These are phyloP conservation scores for Pheosia gnoma DNA, from an alignment of 2,888 invertebrate species.

Conservation along the genomic window DNA sequence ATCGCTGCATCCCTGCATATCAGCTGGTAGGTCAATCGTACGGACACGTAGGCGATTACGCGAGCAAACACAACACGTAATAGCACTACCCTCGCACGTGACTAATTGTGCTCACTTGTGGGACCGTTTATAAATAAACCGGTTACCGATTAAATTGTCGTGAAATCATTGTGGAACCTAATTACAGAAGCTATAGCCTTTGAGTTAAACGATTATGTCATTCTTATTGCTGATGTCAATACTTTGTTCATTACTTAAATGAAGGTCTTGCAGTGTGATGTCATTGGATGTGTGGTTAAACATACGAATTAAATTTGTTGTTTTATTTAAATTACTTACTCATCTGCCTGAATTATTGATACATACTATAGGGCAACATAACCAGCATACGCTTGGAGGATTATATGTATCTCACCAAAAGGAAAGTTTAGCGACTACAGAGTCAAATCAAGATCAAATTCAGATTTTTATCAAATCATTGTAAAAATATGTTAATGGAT, in stretches of 20 bases:
- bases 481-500: too few species aligned
- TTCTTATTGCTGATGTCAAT: background rate
- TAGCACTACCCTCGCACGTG: conserved; percentile 37
- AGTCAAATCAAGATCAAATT: background rate
- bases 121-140: conserved; percentile 48
- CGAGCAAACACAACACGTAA: conserved; percentile 35
- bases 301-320: background rate
- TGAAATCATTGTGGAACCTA: background rate
- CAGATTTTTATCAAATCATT: too few species aligned
- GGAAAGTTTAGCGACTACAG: background rate
- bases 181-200: background rate
- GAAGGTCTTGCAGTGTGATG: background rate
- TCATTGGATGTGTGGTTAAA: background rate
- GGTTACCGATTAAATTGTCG: conserved; percentile 20
- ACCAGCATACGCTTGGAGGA: background rate
- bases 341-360: background rate
- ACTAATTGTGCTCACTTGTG: conserved; percentile 38
- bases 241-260: background rate
- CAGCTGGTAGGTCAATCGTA: conserved; percentile 44
- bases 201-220: background rate
- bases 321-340: background rate
- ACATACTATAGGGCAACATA: background rate
- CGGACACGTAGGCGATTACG: conserved; percentile 38
- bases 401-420: background rate
- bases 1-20: conserved; percentile 26